Base-by-base conservation (phyloP, 2,797 vertebrate species). In the Epinephelus malabaricus region DNA sequence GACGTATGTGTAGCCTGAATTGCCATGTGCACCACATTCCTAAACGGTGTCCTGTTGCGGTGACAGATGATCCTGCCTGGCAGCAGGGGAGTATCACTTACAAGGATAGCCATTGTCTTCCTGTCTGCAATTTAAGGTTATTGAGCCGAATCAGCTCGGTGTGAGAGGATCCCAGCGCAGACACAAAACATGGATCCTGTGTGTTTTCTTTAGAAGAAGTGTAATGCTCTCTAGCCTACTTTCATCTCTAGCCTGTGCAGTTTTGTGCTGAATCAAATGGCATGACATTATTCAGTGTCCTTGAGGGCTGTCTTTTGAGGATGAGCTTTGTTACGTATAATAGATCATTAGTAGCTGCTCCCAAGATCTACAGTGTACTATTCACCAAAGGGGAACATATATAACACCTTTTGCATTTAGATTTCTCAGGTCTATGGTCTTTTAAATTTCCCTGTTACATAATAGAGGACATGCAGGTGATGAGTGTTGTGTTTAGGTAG, bases 11-110 rank as follows among this genome's bases (percentile, higher is more conserved):
- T 25, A 71, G 82, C 79, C 81, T 73, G 64, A 82, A 81, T 81
- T 43, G 21, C 75, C 85, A 86, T 88, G 83, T 86, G 83, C 80
- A 59, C 85, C 78, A 87, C 86, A 91, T 94, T 93, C 91, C 92
- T 89, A 7, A 77, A 83, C 69, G 85, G 90, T 92, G 89, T 93
- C 91, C 80, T 62, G 79, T 92, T 92, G 82, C 88, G 21, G 79
- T 82, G 86, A 91, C 81, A 93, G 83, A 87, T 77, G 85, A 93
- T 91, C 84, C 76, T 53, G 81, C 63, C 65, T 69, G 79, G 68
- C 59, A 63, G 79, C 23, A 21, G 79, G 76, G 79, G 73, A 34
- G 85, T 85, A 84, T 94, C 89, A 69, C 76, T 92, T 93, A 70
- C 88, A 86, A 67, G 86, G 71, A 81, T 72, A 82, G 78, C 86